Evolutionary conservation across 2,113 vertebrate genomes (phyloP).

Genomic region (Epinephelus fuscoguttatus): DNA sequence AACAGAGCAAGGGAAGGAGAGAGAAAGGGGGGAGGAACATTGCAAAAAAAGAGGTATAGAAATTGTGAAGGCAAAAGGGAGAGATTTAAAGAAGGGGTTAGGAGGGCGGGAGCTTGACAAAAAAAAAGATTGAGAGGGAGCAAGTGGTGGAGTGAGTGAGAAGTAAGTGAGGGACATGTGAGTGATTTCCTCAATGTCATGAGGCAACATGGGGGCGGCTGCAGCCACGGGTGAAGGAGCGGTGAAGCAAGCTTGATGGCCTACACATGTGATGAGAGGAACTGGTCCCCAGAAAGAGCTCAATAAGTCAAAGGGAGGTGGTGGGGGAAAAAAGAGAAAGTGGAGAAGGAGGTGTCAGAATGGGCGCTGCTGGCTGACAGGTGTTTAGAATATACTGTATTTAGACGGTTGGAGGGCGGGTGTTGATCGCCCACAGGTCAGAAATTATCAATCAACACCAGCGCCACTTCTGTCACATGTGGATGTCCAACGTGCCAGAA

Average conservation of each 20-base stretch:
- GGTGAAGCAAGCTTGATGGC: conserved; percentile 80
- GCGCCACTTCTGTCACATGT: conserved; percentile 27
- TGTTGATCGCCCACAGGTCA: conserved; percentile 42
- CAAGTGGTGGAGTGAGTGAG: conserved; percentile 65
- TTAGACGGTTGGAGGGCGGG: conserved; percentile 16
- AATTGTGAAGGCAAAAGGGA: conserved; percentile 52
- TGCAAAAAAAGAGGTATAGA: conserved; percentile 50
- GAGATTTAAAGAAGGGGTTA: conserved; percentile 73
- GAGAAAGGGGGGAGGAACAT: conserved; percentile 32
- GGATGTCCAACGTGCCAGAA: conserved; percentile 44
- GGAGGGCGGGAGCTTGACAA: conserved; percentile 55
- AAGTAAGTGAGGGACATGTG: conserved; percentile 75
- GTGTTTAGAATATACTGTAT: conserved; percentile 53
- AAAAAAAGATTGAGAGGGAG: conserved; percentile 70
- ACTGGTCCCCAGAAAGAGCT: conserved; percentile 77
- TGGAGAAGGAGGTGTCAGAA: conserved; percentile 26
- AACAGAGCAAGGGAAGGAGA: conserved; percentile 63
- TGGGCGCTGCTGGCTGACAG: conserved; percentile 39
- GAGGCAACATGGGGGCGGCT: conserved; percentile 67
- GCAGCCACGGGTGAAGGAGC: conserved; percentile 79
- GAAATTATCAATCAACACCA: conserved; percentile 59
- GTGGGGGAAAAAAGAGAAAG: conserved; percentile 41
- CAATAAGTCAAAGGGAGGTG: conserved; percentile 79
- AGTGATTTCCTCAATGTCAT: conserved; percentile 83
- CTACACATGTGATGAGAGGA: conserved; percentile 76